A percentile compares a stretch with the other conserved stretches of the same genome.
phyloP scores from a whole-genome alignment of 2,797 vertebrate genomes.

The Pampus argenteus region DNA sequence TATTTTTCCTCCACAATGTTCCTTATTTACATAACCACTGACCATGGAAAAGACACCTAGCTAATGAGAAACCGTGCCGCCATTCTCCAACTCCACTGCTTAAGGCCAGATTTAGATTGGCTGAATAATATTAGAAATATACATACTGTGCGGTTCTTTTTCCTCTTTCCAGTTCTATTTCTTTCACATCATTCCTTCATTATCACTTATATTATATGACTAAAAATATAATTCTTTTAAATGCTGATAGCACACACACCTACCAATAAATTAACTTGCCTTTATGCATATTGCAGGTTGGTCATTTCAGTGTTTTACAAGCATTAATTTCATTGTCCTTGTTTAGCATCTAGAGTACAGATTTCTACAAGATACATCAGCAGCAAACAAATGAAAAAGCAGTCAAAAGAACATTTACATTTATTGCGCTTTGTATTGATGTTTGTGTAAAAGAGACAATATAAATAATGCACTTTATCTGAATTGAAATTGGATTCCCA shows the following conservation, averaged over 20 bases:
- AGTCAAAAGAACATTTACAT: constrained; percentile 53
- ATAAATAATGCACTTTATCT: constrained; percentile 75
- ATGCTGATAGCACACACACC: constrained; percentile 1
- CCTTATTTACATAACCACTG: constrained; percentile 64
- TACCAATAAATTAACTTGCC: constrained; percentile 12
- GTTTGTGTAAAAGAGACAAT: constrained; percentile 69
- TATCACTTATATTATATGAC: constrained; percentile 38
- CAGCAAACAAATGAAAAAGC: constrained; percentile 48
- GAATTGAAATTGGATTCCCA: constrained; percentile 72
- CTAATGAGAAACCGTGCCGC: constrained; percentile 71
- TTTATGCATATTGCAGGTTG: constrained; percentile 14
- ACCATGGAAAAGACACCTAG: constrained; percentile 47
- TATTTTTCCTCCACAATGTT: constrained; percentile 43
- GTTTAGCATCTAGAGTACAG: constrained; percentile 40
- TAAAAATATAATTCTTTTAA: constrained; percentile 15
- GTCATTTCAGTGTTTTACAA: constrained; percentile 19
- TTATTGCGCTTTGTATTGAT: constrained; percentile 61
- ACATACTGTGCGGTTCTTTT: constrained; percentile 30
- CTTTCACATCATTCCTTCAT: constrained; percentile 46
- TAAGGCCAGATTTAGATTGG: constrained; percentile 62
- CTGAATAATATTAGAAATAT: constrained; percentile 23
- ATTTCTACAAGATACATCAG: constrained; percentile 53
- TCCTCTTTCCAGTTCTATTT: constrained; percentile 30
- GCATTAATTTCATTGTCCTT: constrained; percentile 34
- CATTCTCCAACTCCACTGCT: constrained; percentile 63